Evolutionary conservation across 2,888 invertebrate species (phyloP).

Genomic region (Diloba caeruleocephala): DNA sequence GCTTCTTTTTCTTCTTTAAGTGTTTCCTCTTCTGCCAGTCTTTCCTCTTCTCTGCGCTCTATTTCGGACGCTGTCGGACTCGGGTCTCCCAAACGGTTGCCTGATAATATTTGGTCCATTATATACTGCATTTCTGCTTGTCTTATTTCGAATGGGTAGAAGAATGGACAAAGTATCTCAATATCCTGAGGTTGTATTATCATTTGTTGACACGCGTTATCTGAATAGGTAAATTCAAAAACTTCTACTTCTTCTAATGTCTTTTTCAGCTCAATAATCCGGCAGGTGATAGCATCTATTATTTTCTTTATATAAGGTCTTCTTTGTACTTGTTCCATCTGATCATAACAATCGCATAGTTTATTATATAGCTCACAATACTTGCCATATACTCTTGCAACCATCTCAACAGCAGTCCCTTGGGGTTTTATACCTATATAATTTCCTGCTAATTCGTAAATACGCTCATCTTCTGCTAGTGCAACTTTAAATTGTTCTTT

Average conservation of each 20-base stretch:
- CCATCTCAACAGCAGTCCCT: constrained; percentile 80
- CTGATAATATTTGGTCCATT: constrained; percentile 79
- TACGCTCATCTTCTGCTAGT: constrained; percentile 70
- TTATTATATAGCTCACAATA: constrained; percentile 88
- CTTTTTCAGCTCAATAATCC: constrained; percentile 89
- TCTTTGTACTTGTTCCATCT: constrained; percentile 90
- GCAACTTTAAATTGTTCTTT: constrained; percentile 69
- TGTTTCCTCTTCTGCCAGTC: constrained; percentile 67
- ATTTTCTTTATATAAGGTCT: constrained; percentile 87
- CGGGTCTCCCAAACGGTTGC: constrained; percentile 79
- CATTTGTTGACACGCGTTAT: constrained; percentile 91
- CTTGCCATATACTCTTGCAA: constrained; percentile 85
- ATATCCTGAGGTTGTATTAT: constrained; percentile 91
- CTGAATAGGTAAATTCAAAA: constrained; percentile 92
- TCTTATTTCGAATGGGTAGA: constrained; percentile 89
- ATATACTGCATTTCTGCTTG: constrained; percentile 82
- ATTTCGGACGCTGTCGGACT: constrained; percentile 75
- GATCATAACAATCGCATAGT: constrained; percentile 90
- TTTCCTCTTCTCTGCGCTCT: constrained; percentile 68
- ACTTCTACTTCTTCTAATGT: constrained; percentile 88
- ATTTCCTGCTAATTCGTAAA: constrained; percentile 72
- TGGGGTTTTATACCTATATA: constrained; percentile 81
- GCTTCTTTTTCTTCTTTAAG: constrained; percentile 70
- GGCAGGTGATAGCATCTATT: constrained; percentile 88
- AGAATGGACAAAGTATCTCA: constrained; percentile 90